Conservation (phyloP, 2,113 vertebrate genomes). For the Scomber scombrus region DNA sequence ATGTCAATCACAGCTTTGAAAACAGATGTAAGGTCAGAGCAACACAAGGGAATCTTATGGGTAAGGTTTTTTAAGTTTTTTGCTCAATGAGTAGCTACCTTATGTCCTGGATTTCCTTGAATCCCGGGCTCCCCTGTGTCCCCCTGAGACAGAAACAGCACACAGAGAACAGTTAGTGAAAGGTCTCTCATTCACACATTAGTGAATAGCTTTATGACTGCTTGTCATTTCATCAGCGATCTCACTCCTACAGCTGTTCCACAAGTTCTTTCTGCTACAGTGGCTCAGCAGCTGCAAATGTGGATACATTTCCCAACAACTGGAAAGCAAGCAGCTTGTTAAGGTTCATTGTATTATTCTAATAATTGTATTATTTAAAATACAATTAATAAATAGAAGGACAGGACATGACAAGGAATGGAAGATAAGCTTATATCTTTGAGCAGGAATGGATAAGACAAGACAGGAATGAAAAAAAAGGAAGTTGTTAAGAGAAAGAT, state of each 20-base stretch:
- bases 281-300: conserved; percentile 77
- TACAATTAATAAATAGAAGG: background rate
- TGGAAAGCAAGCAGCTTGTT: conserved; percentile 64
- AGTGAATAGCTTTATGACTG: conserved; percentile 70
- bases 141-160: conserved; percentile 76
- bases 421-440: background rate
- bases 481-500: conserved; percentile 17
- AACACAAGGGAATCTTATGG: background rate
- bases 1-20: background rate
- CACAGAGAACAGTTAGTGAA: conserved; percentile 69
- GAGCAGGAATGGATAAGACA: background rate
- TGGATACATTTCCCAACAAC: conserved; percentile 81
- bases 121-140: conserved; percentile 80
- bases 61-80: conserved; percentile 10
- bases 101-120: conserved; percentile 82
- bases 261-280: conserved; percentile 66
- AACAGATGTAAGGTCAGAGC: background rate
- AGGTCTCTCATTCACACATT: conserved; percentile 78
- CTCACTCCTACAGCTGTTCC: conserved; percentile 77
- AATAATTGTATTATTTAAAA: conserved; percentile 32
- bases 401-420: background rate
- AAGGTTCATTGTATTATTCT: conserved; percentile 32
- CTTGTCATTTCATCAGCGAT: conserved; percentile 54
- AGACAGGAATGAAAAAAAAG: conserved; percentile 10
- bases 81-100: conserved; percentile 76